phyloP scores from a whole-genome alignment of 2,797 vertebrate species.

The Halcyon leucocephala region DNA sequence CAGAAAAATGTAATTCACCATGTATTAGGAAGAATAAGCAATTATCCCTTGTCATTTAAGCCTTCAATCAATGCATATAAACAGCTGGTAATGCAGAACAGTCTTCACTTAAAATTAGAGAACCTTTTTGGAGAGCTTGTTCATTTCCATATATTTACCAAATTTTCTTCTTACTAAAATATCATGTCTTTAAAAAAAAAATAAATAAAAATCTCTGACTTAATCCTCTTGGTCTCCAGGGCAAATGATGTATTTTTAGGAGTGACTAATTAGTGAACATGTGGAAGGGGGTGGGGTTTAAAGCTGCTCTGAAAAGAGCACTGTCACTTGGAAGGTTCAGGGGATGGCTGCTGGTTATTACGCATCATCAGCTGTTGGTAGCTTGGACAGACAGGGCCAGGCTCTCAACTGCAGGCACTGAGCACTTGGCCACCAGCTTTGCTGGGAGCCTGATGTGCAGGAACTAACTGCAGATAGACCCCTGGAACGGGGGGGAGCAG shows the following conservation, averaged over 20 bases:
- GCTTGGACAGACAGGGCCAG: not conserved
- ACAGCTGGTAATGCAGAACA: constrained; percentile 48
- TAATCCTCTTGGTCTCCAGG: constrained; percentile 42
- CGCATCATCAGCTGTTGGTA: not conserved
- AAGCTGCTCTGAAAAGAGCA: not conserved
- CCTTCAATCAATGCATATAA: constrained; percentile 50
- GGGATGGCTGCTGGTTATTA: not conserved
- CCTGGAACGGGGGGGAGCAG: not conserved
- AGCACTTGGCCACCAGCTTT: not conserved
- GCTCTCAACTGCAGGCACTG: not conserved
- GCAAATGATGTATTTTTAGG: constrained; percentile 47
- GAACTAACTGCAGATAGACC: accelerated
- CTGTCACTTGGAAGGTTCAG: not conserved
- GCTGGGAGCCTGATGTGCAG: accelerated
- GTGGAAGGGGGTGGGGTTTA: not conserved
- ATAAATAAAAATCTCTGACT: not conserved
- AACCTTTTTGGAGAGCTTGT: constrained; percentile 41
- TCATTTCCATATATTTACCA: constrained; percentile 48
- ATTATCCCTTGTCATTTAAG: constrained; percentile 59
- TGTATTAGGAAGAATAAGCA: constrained; percentile 58
- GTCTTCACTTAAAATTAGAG: constrained; percentile 55
- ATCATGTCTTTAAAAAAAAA: not conserved
- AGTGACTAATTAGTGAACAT: not conserved
- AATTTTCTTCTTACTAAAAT: constrained; percentile 35
- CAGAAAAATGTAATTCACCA: constrained; percentile 19